Base-by-base conservation (phyloP, 2,113 vertebrate genomes). In the Otis tarda region DNA sequence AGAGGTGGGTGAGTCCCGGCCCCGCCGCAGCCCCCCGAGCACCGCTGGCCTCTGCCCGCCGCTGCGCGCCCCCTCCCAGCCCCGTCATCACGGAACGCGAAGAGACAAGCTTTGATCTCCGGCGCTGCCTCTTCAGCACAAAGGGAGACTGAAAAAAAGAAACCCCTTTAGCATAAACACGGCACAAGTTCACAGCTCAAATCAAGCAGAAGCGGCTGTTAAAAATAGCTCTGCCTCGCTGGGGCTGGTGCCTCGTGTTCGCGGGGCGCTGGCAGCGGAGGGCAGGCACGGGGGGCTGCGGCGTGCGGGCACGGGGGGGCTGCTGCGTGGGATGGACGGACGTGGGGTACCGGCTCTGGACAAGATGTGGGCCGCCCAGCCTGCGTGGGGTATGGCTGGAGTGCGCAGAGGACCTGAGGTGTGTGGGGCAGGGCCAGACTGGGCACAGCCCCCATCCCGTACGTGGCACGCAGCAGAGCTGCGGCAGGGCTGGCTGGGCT, bases 141-240 rank as follows among this genome's bases (percentile, higher is more conserved):
- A 83, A 82, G 50, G 35, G 91, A 82, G 84, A 53, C 49, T 73
- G 75, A 50, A 74, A 91, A 87, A 73, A 76, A 93, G 88, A 95
- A 96, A 88, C 94, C 94, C 96, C 97, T 93, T 89, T 78, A 91
- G 96, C 94, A 94, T 94, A 89, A 97, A 95, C 93, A 95, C 76
- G 60, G 79, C 89, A 37, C 79, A 30, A 95, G 95, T 90, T 95
- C 95, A 47, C 95, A 94, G 96, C 93, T 93, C 93, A 94, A 96
- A 88, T 68, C 95, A 93, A 83, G 94, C 94, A 92, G 94, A 97
- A 97, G 93, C 41, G 3, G 91, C 80, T 45, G 94, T 70, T 96
- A 95, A 95, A 96, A 97, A 97, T 97, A 97, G 91, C 91, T 60
- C 61, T 50, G 93, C 85, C 90, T 93, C 43, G 11, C 35, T 23